Evolutionary conservation across 2,888 invertebrate genomes (phyloP), one percentile per base, ranked within the genome.

Genomic region (Drepana falcataria): DNA sequence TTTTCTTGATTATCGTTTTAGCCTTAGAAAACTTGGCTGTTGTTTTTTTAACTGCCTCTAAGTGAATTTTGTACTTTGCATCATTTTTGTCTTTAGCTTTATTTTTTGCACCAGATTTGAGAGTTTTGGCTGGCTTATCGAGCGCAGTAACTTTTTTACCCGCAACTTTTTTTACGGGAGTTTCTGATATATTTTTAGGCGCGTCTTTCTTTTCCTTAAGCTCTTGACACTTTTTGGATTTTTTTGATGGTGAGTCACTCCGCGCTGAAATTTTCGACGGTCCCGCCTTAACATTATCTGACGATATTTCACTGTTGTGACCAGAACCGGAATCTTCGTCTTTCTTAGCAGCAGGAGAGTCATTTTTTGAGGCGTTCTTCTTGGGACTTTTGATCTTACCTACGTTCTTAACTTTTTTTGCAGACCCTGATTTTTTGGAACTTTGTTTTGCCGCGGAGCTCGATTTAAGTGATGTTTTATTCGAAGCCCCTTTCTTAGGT

Each of bases 21-120:
- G 71, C 77, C 74, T 89, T 85, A 49, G 77, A 67, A 63, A 72
- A 72, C 73, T 81, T 86, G 2, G 73, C 49, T 48, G 70, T 52
- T 54, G 64, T 56, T 59, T 83, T 87, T 69, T 85, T 85, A 55
- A 68, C 66, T 54, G 75, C 68, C 61, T 80, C 84, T 71, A 81
- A 73, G 77, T 85, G 87, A 60, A 83, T 76, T 87, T 88, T 90
- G 85, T 84, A 85, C 79, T 87, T 89, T 61, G 77, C 56, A 70
- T 86, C 79, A 69, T 80, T 70, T 58, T 55, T 72, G 65, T 79
- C 76, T 56, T 74, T 71, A 54, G 66, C 77, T 48, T 59, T 70
- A 47, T 68, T 67, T 63, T 77, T 77, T 49, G 55, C 54, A 55
- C 59, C 65, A 3, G 65, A 40, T 63, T 83, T 83, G 53, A 55